phyloP scores from a whole-genome alignment of 2,113 vertebrate genomes.

The Engraulis encrasicolus region DNA sequence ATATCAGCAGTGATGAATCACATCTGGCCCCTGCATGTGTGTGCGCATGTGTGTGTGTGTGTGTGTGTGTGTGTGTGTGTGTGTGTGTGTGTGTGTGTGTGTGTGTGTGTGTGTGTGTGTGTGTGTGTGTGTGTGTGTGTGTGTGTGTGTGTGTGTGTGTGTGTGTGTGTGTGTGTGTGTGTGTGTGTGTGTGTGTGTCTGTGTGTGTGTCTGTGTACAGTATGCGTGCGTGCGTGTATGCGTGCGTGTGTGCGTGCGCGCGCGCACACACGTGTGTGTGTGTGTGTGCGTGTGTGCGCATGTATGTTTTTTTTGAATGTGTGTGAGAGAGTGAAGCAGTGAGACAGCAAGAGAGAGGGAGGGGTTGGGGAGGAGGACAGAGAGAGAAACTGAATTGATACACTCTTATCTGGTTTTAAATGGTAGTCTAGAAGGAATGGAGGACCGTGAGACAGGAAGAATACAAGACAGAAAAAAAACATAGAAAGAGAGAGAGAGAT shows the following conservation, averaged over 20 bases:
- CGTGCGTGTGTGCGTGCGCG: background rate
- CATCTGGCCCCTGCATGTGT: too few relatives aligned
- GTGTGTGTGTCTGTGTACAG: too few relatives aligned
- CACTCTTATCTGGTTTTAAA: too few relatives aligned
- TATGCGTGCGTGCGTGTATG: conserved; percentile 31
- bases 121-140: conserved; percentile 24
- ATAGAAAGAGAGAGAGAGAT: background rate
- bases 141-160: conserved; percentile 6
- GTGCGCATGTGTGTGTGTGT: background rate
- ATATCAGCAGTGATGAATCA: conserved; percentile 40
- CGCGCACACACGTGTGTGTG: background rate
- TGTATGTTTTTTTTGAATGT: conserved; percentile 1
- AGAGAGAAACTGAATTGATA: too few relatives aligned
- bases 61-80: conserved; percentile 31
- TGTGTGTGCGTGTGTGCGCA: conserved; percentile 27
- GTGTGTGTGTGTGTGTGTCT: conserved; percentile 16
- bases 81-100: conserved; percentile 3
- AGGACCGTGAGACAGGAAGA: too few relatives aligned
- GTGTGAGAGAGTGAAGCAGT: background rate
- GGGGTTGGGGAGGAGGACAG: too few relatives aligned
- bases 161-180: conserved; percentile 27
- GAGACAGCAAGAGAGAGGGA: background rate
- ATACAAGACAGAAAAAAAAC: too few relatives aligned
- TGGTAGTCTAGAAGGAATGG: too few relatives aligned
- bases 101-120: conserved; percentile 14